Conservation (phyloP, 2,888 invertebrate species). For the Desoria tigrina region DNA sequence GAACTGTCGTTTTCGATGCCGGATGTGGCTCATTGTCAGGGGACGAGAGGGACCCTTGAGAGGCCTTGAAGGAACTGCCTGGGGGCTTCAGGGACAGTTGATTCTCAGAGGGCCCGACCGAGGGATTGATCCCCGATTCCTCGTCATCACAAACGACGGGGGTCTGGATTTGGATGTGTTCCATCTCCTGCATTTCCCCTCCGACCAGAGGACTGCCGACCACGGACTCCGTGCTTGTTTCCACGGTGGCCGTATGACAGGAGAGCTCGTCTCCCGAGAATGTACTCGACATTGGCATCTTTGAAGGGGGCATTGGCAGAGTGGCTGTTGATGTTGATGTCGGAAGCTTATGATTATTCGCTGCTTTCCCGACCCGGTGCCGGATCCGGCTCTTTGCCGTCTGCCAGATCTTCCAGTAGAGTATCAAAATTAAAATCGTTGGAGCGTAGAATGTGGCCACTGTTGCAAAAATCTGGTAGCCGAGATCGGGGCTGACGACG, state of each 20-base stretch:
- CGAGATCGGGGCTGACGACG: constrained; percentile 80
- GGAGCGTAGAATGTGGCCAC: constrained; percentile 84
- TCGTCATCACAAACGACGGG: constrained; percentile 36
- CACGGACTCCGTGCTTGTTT: constrained; percentile 45
- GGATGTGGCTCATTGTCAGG: constrained; percentile 8
- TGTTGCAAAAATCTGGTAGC: constrained; percentile 56
- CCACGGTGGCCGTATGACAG: constrained; percentile 45
- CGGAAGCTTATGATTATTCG: constrained; percentile 37
- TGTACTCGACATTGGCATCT: constrained; percentile 39
- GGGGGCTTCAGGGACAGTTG: constrained; percentile 29
- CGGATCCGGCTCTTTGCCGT: constrained; percentile 84
- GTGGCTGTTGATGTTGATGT: constrained; percentile 55
- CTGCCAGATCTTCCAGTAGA: constrained; percentile 88
- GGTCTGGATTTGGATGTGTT: constrained; percentile 32
- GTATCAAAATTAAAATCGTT: constrained; percentile 78
- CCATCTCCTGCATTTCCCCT: constrained; percentile 41
- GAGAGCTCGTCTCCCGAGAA: constrained; percentile 46
- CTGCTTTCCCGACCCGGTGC: constrained; percentile 57
- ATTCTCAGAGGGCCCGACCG: constrained; percentile 42
- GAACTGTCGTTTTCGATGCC: not conserved
- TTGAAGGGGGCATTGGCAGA: constrained; percentile 17
- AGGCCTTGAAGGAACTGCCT: not conserved
- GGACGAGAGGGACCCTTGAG: constrained; percentile 10
- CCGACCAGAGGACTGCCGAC: constrained; percentile 32
- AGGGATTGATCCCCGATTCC: constrained; percentile 46